Conservation (phyloP, 2,113 vertebrate species). For the Monopterus albus region DNA sequence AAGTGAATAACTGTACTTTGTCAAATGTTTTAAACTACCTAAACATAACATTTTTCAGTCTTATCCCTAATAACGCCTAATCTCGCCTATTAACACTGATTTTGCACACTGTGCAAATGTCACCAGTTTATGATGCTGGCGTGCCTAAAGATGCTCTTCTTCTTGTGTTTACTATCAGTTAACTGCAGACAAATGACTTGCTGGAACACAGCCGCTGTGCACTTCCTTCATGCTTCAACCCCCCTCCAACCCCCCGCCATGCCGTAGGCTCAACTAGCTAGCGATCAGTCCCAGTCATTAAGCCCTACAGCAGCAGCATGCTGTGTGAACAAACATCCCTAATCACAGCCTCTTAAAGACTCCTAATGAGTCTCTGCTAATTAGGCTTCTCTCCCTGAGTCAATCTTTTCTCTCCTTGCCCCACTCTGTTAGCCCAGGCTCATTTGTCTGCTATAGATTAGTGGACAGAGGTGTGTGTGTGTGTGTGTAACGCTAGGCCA, state of each 20-base stretch:
- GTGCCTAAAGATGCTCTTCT: constrained; percentile 13
- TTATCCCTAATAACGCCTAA: background rate
- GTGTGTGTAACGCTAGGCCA: constrained; percentile 78
- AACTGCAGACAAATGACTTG: constrained; percentile 65
- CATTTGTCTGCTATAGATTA: constrained; percentile 82
- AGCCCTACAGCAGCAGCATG: constrained; percentile 69
- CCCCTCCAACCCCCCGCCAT: constrained; percentile 43
- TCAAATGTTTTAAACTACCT: background rate
- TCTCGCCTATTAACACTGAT: background rate
- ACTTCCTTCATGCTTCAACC: constrained; percentile 43
- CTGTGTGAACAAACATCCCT: constrained; percentile 82
- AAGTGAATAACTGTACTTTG: too few relatives aligned
- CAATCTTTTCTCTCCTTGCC: constrained; percentile 71
- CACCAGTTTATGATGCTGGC: background rate
- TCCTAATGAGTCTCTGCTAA: constrained; percentile 89
- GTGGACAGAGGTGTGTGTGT: constrained; percentile 65
- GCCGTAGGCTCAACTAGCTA: constrained; percentile 80
- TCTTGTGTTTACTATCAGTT: constrained; percentile 63
- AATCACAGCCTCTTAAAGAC: constrained; percentile 93
- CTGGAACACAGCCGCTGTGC: constrained; percentile 30
- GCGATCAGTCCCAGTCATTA: constrained; percentile 78
- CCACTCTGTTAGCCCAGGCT: constrained; percentile 65
- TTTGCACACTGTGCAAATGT: constrained; percentile 3
- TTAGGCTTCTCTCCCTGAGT: constrained; percentile 74
- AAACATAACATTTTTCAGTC: background rate